A percentile compares a stretch with the other conserved stretches of the same genome.
These are phyloP conservation scores for Asteroscopus sphinx DNA, from an alignment of 2,888 invertebrate genomes.

Conservation along the genomic window DNA sequence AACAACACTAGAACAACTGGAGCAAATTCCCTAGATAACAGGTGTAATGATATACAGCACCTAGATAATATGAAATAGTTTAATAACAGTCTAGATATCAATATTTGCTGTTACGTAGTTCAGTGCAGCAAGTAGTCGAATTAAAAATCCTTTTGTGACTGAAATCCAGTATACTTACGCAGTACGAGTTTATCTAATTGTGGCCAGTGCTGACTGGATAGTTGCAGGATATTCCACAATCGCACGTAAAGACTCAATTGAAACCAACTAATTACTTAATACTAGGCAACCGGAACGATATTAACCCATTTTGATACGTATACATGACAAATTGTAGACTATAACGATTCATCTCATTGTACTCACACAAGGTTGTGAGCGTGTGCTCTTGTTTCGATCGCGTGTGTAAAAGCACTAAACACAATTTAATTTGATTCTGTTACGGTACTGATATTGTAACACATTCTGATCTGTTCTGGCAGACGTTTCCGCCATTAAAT, in stretches of 20 bases:
- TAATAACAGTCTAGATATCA: background rate
- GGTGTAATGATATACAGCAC: constrained; percentile 4
- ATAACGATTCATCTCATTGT: constrained; percentile 32
- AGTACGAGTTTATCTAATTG: constrained; percentile 42
- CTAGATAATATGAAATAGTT: constrained; percentile 14
- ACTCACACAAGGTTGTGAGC: constrained; percentile 19
- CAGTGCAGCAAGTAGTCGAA: constrained; percentile 12
- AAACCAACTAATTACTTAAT: constrained; percentile 38
- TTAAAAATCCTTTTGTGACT: constrained; percentile 25
- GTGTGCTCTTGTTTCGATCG: constrained; percentile 30
- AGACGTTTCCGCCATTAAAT: constrained; percentile 32
- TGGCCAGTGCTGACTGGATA: constrained; percentile 23
- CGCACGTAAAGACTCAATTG: constrained; percentile 37
- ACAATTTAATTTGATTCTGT: constrained; percentile 38
- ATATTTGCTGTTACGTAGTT: constrained; percentile 6
- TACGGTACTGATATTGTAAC: constrained; percentile 28
- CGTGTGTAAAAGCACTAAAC: constrained; percentile 32
- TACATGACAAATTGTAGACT: constrained; percentile 18
- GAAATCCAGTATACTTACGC: background rate
- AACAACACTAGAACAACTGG: constrained; percentile 8
- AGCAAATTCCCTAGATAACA: constrained; percentile 19
- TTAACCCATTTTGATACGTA: constrained; percentile 32
- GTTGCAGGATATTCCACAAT: constrained; percentile 40
- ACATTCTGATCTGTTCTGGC: constrained; percentile 22
- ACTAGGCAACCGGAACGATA: constrained; percentile 23